Evolutionary conservation across 2,113 vertebrate species (phyloP), one percentile per base, ranked within the genome.

Genomic region (Plotosus lineatus): DNA sequence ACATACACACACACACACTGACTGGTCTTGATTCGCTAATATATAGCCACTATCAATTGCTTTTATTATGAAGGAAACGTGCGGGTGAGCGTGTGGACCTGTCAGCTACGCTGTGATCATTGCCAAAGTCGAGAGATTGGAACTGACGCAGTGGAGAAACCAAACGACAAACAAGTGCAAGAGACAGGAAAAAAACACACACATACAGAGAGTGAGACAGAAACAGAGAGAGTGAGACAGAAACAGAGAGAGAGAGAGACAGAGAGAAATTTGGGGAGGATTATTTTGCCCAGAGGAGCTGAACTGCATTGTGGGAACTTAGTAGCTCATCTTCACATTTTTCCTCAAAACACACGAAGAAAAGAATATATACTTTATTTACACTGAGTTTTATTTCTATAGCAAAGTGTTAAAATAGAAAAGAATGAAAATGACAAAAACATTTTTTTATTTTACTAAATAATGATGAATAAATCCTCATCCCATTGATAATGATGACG

Each of bases 11-110:
- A 66, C 33, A 66, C 33, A 66, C 14, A 6, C 58, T 38, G 8
- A 19, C n/a, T 58, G 19, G 51, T 50, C 68, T 46, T 66, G 60
- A 12, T 36, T 61, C 21, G 31, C 46, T 84, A 58, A 73, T 79
- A 81, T 76, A 69, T 72, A 75, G 74, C 80, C 44, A 5, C 61
- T n/a, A 77, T 38, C 51, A 42, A 81, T 83, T 85, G 79, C 60
- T 75, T 81, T 84, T 81, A 75, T 84, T 78, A 72, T 58, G 36
- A 76, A 78, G 31, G 44, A 80, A 77, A 78, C 38, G 42, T 3
- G 42, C 36, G 56, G 58, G 68, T 36, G 51, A 76, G 40, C 69
- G n/a, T 73, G 65, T 33, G 58, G 28, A 53, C 65, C 55, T 1
- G 66, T 26, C 14, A 48, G 21, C 3, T 31, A 51, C 14, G 38